A percentile compares a stretch with the other conserved stretches of the same genome.
Conservation (phyloP, 2,888 invertebrate species). For the Malachius bipustulatus region DNA sequence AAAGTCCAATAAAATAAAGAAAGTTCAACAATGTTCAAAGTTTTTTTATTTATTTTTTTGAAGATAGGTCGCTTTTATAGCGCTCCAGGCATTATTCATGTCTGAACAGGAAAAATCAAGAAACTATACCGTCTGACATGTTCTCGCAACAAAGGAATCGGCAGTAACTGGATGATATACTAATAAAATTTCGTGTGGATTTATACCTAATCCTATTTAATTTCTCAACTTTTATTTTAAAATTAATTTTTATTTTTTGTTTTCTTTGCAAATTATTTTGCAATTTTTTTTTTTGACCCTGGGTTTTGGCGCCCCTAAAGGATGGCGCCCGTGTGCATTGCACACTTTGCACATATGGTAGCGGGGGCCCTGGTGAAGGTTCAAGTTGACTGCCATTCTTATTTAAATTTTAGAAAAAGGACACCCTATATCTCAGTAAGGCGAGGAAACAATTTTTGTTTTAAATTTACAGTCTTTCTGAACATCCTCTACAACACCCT, state of each 20-base stretch:
- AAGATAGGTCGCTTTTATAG: constrained; percentile 7
- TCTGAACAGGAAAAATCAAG: constrained; percentile 9
- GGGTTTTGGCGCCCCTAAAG: constrained; percentile 3
- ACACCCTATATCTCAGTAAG: too few species aligned
- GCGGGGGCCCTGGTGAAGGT: constrained; percentile 9
- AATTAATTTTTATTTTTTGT: background rate
- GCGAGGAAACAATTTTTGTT: too few species aligned
- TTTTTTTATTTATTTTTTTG: too few species aligned
- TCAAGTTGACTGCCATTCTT: too few species aligned
- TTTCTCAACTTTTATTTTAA: too few species aligned
- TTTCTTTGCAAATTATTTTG: too few species aligned
- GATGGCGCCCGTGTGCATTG: constrained; percentile 4
- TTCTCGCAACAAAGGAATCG: constrained; percentile 6
- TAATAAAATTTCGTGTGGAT: constrained; percentile 2
- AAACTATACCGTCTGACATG: constrained; percentile 9
- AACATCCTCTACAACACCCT: too few species aligned
- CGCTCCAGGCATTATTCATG: constrained; percentile 8
- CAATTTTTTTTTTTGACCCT: constrained; percentile 1
- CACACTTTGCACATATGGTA: constrained; percentile 9
- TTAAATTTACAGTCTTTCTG: too few species aligned
- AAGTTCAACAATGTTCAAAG: too few species aligned
- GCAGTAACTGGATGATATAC: constrained; percentile 4
- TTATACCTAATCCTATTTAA: constrained; percentile 6
- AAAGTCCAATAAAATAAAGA: too few species aligned
- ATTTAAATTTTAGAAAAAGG: too few species aligned